A percentile compares a stretch with the other conserved stretches of the same genome.
These are phyloP conservation scores for Sciurus vulgaris DNA, from an alignment of 2,797 vertebrate species.

Conservation along the genomic window DNA sequence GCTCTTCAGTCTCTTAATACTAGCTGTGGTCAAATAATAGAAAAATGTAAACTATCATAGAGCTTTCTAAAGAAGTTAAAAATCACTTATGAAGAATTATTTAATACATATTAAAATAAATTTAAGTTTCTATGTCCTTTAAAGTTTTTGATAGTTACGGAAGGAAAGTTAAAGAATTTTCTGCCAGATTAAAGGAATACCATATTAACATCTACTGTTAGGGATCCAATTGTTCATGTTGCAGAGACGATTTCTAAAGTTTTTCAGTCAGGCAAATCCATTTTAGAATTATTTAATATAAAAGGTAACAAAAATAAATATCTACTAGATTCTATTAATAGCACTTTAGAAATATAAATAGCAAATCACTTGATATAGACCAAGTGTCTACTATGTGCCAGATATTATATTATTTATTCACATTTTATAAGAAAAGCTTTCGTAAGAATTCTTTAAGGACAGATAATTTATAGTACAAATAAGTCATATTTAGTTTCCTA, in stretches of 20 bases:
- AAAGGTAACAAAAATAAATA: not conserved
- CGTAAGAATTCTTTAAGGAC: not conserved
- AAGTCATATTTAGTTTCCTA: conserved; percentile 41
- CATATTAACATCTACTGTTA: not conserved
- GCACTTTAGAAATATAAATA: not conserved
- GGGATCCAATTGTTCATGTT: not conserved
- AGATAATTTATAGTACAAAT: not conserved
- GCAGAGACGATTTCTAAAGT: not conserved
- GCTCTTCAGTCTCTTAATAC: not conserved
- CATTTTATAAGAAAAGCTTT: not conserved
- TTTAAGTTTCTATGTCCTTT: not conserved
- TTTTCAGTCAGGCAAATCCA: not conserved
- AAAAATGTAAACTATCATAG: conserved; percentile 53
- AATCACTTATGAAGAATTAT: not conserved
- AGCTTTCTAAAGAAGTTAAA: not conserved
- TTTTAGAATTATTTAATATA: conserved; percentile 31
- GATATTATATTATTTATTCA: not conserved
- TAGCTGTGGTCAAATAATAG: not conserved
- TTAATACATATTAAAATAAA: conserved; percentile 28
- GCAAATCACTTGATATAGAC: not conserved
- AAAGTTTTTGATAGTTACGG: not conserved
- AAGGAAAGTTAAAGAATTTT: conserved; percentile 17
- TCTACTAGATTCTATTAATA: not conserved
- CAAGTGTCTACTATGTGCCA: not conserved
- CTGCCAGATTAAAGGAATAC: not conserved